Base-by-base conservation (phyloP, 2,888 invertebrate genomes). In the Ophion obscuratus region DNA sequence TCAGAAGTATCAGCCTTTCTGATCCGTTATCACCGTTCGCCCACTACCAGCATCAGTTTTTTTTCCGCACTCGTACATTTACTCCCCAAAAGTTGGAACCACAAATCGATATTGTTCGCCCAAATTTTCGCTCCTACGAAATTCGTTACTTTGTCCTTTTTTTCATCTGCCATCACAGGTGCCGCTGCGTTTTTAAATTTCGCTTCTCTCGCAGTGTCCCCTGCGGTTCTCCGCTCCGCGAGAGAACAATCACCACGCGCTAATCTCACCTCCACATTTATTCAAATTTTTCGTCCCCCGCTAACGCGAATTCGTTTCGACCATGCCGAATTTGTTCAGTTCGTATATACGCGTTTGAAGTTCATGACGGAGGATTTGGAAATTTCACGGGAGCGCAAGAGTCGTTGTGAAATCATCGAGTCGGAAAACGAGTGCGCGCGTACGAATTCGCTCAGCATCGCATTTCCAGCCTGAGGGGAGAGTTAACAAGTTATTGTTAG, bases 401-500 rank as follows among this genome's bases (percentile, higher is more conserved):
- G 47, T 44, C 24, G 47, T 68, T 47, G 24, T 24, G 24, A 47
- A 68, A 11, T 68, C 44, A 57, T 71, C 31, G 71, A 71, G 57
- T 71, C 31, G 57, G 14, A 71, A 71, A 71, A 57, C 27, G 31
- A 47, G 71, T 11, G 27, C n/a, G 7, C 24, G 24, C 20, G 44
- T 24, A 24, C 14, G 14, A 24, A 20, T 24, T 17, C 11, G 47
- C 27, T 70, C 27, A 53, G 53, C n/a, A 14, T 47, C 9, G 17
- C 31, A 77, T 83, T 75, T 68, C 40, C 20, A 53, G 79, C 68
- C 27, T 31, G n/a, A 36, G 20, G 62, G 27, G 53, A 53, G n/a
- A 59, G 36, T 70, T 79, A 66, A 76, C 67, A 64, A 66, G 74
- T 53, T 70, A 79, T 82, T 82, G 82, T 85, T 76, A 67, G 75